Evolutionary conservation across 1,140 invertebrate genomes (phyloP).

Genomic region (Drosophila aff.): DNA sequence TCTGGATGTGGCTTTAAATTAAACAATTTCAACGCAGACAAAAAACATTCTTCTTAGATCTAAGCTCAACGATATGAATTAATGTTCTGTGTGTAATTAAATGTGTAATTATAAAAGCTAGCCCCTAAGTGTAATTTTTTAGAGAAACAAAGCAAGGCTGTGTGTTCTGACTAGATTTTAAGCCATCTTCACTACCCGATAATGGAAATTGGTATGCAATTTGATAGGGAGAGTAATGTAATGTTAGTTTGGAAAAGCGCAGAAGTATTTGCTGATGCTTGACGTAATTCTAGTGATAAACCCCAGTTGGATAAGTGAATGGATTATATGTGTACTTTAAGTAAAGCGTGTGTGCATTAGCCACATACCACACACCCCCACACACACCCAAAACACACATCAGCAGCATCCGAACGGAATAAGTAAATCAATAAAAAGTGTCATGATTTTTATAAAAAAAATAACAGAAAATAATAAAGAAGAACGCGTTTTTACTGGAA

Average conservation of each 20-base stretch:
- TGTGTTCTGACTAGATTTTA: slow-evolving; percentile 79
- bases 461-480: slow-evolving; percentile 37
- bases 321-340: slow-evolving; percentile 51
- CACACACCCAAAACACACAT: slow-evolving; percentile 17
- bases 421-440: slow-evolving; percentile 82
- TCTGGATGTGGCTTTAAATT: slow-evolving; percentile 80
- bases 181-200: slow-evolving; percentile 36
- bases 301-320: slow-evolving; percentile 65
- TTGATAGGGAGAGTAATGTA: slow-evolving; percentile 28
- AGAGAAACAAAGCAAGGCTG: slow-evolving; percentile 85
- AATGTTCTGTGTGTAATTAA: slow-evolving; percentile 64
- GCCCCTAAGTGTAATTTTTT: slow-evolving; percentile 77
- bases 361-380: slow-evolving; percentile 26
- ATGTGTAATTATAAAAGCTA: slow-evolving; percentile 58
- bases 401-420: slow-evolving; percentile 48
- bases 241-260: slow-evolving; percentile 16
- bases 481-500: slow-evolving; percentile 26
- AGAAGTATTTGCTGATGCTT: slow-evolving; percentile 56
- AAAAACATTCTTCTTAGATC: slow-evolving; percentile 20
- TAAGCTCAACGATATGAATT: slow-evolving; percentile 35
- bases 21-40: slow-evolving; percentile 16
- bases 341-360: slow-evolving; percentile 58
- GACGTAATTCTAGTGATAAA: slow-evolving; percentile 82
- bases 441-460: slow-evolving; percentile 77
- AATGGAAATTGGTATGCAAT: slow-evolving; percentile 21